Percentiles rank a stretch among this genome's conserved stretches.
Conservation (phyloP, 1,140 invertebrate genomes). For the Macrosteles quadrilineatus region DNA sequence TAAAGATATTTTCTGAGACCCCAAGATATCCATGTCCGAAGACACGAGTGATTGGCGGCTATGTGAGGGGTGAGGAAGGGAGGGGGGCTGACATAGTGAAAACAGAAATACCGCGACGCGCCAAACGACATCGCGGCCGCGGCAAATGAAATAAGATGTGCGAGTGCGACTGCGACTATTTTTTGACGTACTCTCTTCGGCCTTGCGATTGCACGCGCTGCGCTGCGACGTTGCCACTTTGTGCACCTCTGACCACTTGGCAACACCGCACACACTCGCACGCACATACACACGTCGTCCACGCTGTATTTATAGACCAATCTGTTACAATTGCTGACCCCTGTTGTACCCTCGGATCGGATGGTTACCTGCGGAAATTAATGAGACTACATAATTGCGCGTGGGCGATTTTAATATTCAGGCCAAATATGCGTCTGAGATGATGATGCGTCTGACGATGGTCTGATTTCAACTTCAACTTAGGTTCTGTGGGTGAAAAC, state of each 20-base stretch:
- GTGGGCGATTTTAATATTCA: no score
- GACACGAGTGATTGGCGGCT: no score
- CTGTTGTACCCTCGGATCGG: neutral
- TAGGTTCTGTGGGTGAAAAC: no score
- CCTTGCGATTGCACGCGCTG: conserved; percentile 9
- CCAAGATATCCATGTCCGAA: no score
- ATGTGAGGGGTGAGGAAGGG: neutral
- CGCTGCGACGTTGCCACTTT: neutral
- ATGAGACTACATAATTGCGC: no score
- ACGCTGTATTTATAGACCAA: conserved; percentile 2
- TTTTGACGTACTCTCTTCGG: neutral
- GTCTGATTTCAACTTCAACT: no score
- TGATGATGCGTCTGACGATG: no score
- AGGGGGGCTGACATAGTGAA: neutral
- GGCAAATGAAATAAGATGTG: neutral
- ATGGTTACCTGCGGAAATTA: no score
- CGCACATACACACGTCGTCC: neutral
- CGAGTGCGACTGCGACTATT: neutral
- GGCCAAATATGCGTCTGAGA: no score
- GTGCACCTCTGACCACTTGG: neutral
- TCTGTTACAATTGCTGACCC: conserved; percentile 5
- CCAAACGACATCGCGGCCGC: no score
- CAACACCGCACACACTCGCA: neutral
- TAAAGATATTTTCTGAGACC: no score
- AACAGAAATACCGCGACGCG: neutral